Evolutionary conservation across 2,113 vertebrate genomes (phyloP).

Genomic region (Otis tarda): DNA sequence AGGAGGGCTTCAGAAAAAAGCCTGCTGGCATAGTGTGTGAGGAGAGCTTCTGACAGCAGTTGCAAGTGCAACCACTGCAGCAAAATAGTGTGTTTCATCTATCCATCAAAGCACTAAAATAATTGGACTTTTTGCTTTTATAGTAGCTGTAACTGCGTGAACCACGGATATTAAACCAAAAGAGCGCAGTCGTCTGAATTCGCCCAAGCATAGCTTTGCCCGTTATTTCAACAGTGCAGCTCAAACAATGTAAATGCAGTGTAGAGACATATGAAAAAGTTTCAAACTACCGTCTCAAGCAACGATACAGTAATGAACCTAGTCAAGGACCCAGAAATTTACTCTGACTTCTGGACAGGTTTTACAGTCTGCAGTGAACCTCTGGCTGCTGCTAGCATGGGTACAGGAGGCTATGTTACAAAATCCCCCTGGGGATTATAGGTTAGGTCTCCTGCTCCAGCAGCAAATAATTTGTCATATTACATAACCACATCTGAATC

Average conservation of each 20-base stretch:
- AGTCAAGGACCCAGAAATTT: neutral
- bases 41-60: neutral
- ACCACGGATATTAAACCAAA: neutral
- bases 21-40: neutral
- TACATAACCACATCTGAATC: neutral
- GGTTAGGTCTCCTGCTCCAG: neutral
- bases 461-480: neutral
- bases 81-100: neutral
- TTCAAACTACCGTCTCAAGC: neutral
- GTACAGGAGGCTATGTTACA: rapidly evolving
- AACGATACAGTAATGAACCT: rapidly evolving
- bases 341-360: neutral
- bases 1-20: neutral
- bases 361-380: neutral
- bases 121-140: neutral
- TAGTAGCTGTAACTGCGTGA: neutral
- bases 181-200: rapidly evolving
- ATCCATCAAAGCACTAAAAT: neutral
- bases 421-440: neutral
- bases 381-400: neutral
- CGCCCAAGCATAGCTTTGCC: neutral
- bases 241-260: rapidly evolving
- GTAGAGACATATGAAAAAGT: neutral
- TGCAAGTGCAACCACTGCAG: neutral
- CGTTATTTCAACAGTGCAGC: neutral